A percentile compares a stretch with the other conserved stretches of the same genome.
Evolutionary conservation across 2,888 invertebrate species (phyloP).

Genomic region (Sinhomidia bicolor): DNA sequence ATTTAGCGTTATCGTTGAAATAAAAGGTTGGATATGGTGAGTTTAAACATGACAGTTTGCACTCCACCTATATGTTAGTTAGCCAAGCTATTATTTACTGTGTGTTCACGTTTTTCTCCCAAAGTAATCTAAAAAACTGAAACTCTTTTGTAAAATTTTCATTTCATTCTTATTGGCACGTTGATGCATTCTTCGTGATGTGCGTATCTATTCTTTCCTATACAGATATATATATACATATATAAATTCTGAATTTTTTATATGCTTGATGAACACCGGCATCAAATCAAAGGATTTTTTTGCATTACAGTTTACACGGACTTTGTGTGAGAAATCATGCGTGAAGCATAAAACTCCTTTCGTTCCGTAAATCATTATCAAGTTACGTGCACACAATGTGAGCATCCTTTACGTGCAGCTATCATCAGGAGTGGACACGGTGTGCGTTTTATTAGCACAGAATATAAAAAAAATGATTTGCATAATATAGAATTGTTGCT

Average conservation of each 20-base stretch:
- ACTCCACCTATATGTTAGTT: not conserved
- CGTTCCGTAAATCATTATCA: slow-evolving; percentile 53
- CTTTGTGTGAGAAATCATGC: slow-evolving; percentile 54
- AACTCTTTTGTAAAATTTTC: not conserved
- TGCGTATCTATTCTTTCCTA: not conserved
- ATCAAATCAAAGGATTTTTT: slow-evolving; percentile 37
- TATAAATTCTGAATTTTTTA: slow-evolving; percentile 20
- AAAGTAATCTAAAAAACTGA: not conserved
- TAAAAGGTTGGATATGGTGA: too few relatives aligned
- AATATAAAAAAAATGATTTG: slow-evolving; percentile 5
- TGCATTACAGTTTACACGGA: slow-evolving; percentile 12
- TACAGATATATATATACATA: too few relatives aligned
- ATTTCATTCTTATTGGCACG: not conserved
- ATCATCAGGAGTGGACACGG: not conserved
- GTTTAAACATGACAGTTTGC: too few relatives aligned
- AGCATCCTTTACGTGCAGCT: not conserved
- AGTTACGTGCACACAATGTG: slow-evolving; percentile 17
- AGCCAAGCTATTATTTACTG: not conserved
- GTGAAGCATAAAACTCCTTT: slow-evolving; percentile 59
- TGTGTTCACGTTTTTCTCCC: not conserved
- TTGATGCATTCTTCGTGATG: not conserved
- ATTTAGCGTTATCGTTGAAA: too few relatives aligned
- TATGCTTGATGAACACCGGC: slow-evolving; percentile 48
- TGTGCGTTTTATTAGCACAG: not conserved
- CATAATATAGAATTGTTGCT: slow-evolving; percentile 21